These are phyloP conservation scores for Andrena fulva DNA, from an alignment of 2,888 invertebrate genomes.

Conservation along the genomic window DNA sequence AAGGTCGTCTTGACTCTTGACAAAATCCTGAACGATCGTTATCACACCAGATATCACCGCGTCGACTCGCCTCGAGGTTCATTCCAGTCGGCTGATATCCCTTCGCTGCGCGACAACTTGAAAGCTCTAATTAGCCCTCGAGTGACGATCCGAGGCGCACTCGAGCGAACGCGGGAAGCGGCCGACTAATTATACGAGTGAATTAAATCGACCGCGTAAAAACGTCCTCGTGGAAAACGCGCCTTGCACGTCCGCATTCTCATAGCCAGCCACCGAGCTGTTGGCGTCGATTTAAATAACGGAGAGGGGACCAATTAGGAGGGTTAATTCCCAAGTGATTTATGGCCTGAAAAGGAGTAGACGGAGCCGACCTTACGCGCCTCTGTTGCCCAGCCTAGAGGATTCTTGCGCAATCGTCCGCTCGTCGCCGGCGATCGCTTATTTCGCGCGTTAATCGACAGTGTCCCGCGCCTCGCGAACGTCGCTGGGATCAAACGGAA, in stretches of 20 bases:
- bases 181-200: constrained; percentile 50
- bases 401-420: constrained; percentile 66
- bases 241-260: constrained; percentile 49
- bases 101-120: constrained; percentile 24
- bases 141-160: constrained; percentile 32
- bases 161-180: constrained; percentile 21
- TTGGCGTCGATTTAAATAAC: constrained; percentile 73
- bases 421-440: constrained; percentile 47
- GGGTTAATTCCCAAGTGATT: constrained; percentile 80
- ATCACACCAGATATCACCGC: not conserved
- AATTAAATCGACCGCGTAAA: constrained; percentile 58
- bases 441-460: constrained; percentile 51
- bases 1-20: not conserved
- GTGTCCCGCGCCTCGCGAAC: not conserved
- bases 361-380: constrained; percentile 58
- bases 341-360: constrained; percentile 66
- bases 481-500: constrained; percentile 5
- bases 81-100: constrained; percentile 22
- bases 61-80: constrained; percentile 43
- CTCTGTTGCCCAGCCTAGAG: constrained; percentile 42
- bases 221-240: constrained; percentile 30
- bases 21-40: not conserved
- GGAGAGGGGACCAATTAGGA: constrained; percentile 74
- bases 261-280: constrained; percentile 12
- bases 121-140: constrained; percentile 51